Evolutionary conservation across 2,888 invertebrate genomes (phyloP).

Genomic region (Dromius quadrimaculatus): DNA sequence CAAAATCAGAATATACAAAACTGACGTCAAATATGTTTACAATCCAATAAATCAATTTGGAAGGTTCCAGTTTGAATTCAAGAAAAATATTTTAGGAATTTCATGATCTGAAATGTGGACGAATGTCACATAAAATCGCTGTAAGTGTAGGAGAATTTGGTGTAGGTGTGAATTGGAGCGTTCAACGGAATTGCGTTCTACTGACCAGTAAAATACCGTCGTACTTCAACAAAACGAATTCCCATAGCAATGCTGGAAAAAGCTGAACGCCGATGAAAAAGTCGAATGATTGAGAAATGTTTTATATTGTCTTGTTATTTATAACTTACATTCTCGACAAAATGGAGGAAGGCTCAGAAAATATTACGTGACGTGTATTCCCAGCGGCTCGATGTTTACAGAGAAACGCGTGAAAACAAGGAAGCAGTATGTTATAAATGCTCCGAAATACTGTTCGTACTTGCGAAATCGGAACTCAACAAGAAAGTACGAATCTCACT

Average conservation of each 20-base stretch:
- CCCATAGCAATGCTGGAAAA: slow-evolving; percentile 36
- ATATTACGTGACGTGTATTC: slow-evolving; percentile 51
- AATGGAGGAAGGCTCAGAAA: slow-evolving; percentile 47
- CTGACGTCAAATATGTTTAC: too few relatives aligned
- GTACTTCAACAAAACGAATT: slow-evolving; percentile 39
- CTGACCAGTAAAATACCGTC: slow-evolving; percentile 36
- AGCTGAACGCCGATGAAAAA: slow-evolving; percentile 31
- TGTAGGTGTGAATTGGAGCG: slow-evolving; percentile 2
- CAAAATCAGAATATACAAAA: too few relatives aligned
- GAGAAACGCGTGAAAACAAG: slow-evolving; percentile 47
- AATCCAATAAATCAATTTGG: too few relatives aligned
- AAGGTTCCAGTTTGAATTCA: too few relatives aligned
- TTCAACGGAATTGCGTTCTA: slow-evolving; percentile 18
- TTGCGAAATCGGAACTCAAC: slow-evolving; percentile 40
- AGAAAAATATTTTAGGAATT: too few relatives aligned
- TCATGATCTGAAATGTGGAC: too few relatives aligned
- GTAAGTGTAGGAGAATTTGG: background rate
- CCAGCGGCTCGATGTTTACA: slow-evolving; percentile 47
- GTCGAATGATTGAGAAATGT: slow-evolving; percentile 51
- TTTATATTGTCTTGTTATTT: slow-evolving; percentile 53
- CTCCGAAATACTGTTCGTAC: slow-evolving; percentile 39
- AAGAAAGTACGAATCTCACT: slow-evolving; percentile 39
- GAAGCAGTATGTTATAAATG: slow-evolving; percentile 49
- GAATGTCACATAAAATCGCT: too few relatives aligned
- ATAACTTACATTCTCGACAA: slow-evolving; percentile 48